Conservation (phyloP, 1,140 invertebrate species). For the Aricia agestis region DNA sequence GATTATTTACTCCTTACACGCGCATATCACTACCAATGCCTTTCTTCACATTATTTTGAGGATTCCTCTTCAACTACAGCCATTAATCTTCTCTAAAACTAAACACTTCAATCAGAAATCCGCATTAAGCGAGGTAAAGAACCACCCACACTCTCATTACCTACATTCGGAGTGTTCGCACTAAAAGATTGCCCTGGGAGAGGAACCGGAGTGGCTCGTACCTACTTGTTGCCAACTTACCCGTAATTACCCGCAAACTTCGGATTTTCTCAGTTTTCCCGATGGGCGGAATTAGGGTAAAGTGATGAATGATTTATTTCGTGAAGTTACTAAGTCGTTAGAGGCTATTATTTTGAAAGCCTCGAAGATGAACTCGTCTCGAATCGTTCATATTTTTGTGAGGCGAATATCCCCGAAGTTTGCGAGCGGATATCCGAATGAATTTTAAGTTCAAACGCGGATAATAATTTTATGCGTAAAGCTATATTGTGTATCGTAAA, state of each 20-base stretch:
- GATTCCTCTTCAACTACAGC: not conserved
- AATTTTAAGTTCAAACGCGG: not conserved
- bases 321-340: constrained; percentile 28
- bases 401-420: not conserved
- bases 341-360: constrained; percentile 21
- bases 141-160: constrained; percentile 12
- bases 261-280: constrained; percentile 42
- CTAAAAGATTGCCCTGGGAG: constrained; percentile 28
- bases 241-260: constrained; percentile 50
- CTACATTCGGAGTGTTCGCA: constrained; percentile 14
- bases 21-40: too few species aligned
- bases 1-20: too few species aligned
- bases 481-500: too few species aligned
- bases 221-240: constrained; percentile 47
- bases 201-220: constrained; percentile 27
- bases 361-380: constrained; percentile 14
- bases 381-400: constrained; percentile 10
- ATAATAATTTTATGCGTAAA: too few species aligned
- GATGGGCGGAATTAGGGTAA: constrained; percentile 42
- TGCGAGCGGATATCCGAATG: not conserved
- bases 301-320: constrained; percentile 53
- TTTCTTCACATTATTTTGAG: too few species aligned
- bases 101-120: constrained; percentile 20
- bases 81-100: not conserved
- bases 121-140: not conserved